Evolutionary conservation across 2,797 vertebrate species (phyloP).

Genomic region (Sparus aurata): DNA sequence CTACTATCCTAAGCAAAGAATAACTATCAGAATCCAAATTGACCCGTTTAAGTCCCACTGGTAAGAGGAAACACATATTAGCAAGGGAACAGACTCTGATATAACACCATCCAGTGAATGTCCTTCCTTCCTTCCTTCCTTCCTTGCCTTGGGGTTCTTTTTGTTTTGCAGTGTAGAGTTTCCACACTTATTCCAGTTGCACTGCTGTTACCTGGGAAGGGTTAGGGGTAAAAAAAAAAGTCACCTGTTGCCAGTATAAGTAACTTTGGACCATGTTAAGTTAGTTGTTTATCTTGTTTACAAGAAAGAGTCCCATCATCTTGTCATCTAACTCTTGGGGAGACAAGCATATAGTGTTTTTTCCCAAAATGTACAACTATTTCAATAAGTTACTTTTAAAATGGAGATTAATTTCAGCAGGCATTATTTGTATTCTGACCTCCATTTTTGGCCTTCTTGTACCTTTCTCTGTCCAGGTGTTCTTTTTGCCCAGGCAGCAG

Average conservation of each 20-base stretch:
- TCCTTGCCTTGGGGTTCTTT: no score
- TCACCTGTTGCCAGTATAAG: background rate
- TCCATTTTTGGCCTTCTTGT: background rate
- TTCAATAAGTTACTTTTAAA: background rate
- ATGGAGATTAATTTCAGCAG: background rate
- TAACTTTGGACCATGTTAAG: background rate
- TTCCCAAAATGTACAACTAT: background rate
- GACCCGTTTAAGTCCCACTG: no score
- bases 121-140: no score
- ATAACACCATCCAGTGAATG: no score
- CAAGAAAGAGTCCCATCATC: background rate
- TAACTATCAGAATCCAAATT: no score
- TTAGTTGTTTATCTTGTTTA: background rate
- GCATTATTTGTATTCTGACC: background rate
- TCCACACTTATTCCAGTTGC: no score
- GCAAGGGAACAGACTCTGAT: no score
- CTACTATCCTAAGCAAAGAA: no score
- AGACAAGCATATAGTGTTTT: background rate
- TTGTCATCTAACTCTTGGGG: background rate
- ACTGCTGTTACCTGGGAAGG: no score
- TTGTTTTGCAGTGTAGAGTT: no score
- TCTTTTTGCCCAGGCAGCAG: conserved; percentile 93
- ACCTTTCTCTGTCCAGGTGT: conserved; percentile 85
- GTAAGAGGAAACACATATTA: no score
- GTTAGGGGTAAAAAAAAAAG: no score